These are phyloP conservation scores for Anoplolepis gracilipes DNA, from an alignment of 1,140 invertebrate genomes.

Conservation along the genomic window DNA sequence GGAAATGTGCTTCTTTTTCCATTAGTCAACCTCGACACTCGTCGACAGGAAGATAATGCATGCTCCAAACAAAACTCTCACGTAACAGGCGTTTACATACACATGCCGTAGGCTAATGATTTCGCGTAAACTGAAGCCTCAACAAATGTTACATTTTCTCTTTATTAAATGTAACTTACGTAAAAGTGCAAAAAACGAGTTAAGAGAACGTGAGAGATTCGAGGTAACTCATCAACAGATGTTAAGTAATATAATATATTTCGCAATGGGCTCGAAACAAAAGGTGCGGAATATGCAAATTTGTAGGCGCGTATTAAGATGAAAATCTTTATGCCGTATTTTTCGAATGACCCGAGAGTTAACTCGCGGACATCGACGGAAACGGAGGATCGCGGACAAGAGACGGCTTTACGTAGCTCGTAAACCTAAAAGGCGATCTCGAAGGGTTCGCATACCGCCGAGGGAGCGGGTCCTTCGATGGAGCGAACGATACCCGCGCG, in stretches of 20 bases:
- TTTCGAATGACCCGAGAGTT: slow-evolving; percentile 17
- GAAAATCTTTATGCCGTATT: background rate
- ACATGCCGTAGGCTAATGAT: slow-evolving; percentile 55
- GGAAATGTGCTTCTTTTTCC: slow-evolving; percentile 56
- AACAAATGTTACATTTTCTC: background rate
- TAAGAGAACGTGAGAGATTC: background rate
- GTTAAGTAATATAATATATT: background rate
- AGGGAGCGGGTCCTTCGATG: slow-evolving; percentile 77
- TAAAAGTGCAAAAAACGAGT: background rate
- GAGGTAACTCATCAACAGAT: background rate
- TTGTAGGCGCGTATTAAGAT: background rate
- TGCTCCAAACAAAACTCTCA: slow-evolving; percentile 61
- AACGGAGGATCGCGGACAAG: slow-evolving; percentile 33
- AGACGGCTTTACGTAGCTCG: slow-evolving; percentile 41
- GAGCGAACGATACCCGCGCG: slow-evolving; percentile 78
- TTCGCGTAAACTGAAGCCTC: slow-evolving; percentile 27
- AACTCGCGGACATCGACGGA: slow-evolving; percentile 23
- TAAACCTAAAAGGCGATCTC: slow-evolving; percentile 56
- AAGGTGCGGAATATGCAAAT: background rate
- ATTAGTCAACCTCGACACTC: slow-evolving; percentile 59
- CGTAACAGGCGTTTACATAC: slow-evolving; percentile 5
- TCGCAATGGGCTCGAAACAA: background rate
- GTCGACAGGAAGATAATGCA: slow-evolving; percentile 67
- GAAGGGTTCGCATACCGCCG: slow-evolving; percentile 73
- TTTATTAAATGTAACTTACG: background rate